phyloP scores from a whole-genome alignment of 2,888 invertebrate species.

The Itoplectis maculator region DNA sequence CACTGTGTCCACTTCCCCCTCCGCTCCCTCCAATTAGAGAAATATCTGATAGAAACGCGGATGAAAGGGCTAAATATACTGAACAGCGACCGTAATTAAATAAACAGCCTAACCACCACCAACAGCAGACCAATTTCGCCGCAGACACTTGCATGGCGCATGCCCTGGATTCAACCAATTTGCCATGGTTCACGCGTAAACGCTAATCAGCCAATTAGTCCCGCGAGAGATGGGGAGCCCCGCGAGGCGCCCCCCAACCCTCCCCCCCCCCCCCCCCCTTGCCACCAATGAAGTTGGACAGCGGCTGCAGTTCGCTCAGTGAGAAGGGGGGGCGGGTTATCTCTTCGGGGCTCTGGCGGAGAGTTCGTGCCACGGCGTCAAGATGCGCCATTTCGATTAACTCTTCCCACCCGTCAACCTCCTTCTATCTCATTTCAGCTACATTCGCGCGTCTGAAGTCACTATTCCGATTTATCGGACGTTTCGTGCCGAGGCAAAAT shows the following conservation, averaged over 20 bases:
- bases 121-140: conserved; percentile 37
- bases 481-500: neutral
- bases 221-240: conserved; percentile 47
- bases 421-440: conserved; percentile 14
- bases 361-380: conserved; percentile 34
- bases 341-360: neutral
- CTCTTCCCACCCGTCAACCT: conserved; percentile 18
- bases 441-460: neutral
- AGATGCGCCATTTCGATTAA: conserved; percentile 55
- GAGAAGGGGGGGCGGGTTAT: conserved; percentile 42
- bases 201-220: conserved; percentile 74
- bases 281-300: neutral
- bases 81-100: conserved; percentile 18
- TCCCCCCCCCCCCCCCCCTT: neutral
- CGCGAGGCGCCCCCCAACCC: conserved; percentile 10
- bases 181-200: conserved; percentile 66
- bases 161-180: conserved; percentile 69
- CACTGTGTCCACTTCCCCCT: neutral
- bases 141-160: conserved; percentile 25
- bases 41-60: conserved; percentile 26
- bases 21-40: neutral
- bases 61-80: conserved; percentile 25
- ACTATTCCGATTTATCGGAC: neutral
- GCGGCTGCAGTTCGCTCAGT: conserved; percentile 8
- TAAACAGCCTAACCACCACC: conserved; percentile 11